Base-by-base conservation (phyloP, 2,113 vertebrate species). In the Dasyurus viverrinus region DNA sequence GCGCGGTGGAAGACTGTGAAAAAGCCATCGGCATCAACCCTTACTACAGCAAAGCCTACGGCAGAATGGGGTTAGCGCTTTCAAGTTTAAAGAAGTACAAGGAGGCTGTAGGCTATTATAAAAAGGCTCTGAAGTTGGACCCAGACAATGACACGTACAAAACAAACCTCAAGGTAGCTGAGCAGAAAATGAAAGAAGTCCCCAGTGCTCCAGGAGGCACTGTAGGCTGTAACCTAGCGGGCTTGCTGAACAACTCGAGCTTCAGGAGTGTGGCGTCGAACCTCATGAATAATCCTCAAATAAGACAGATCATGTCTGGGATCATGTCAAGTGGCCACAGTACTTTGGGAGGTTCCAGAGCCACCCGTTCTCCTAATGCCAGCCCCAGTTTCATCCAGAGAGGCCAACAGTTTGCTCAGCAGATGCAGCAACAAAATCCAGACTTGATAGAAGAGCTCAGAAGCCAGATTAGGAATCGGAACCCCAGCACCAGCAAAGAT, bases 201-300 rank as follows among this genome's bases (percentile, higher is more conserved):
- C 99, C 99, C 0, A 99, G 99, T 55, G 99, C 99, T 0, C 99
- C 99, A 0, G 99, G 98, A 0, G 99, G 99, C 4, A 97, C 99
- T 7, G 99, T 99, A 1, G 99, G 99, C 11, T 99, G 99, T 0
- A 99, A 99, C 93, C 97, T 99, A 57, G 99, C 99, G 0, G 99
- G 99, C 48, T 97, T 99, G 96, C 99, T 99, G 60, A 99, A 99
- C 98, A 99, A 99, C 98, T 99, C 99, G 0, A 98, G 99, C 93
- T 99, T 99, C 98, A 99, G 99, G 99, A 99, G 99, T 94, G 99
- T 99, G 99, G 99, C 99, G 0, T 99, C 99, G 0, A 99, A 98
- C 97, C 98, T 99, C 27, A 99, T 99, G 99, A 99, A 99, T 98
- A 99, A 99, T 76, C 99, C 99, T 36, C 99, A 99, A 96, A 99